Conservation (phyloP, 2,888 invertebrate species). For the Phanerotoma sp. region DNA sequence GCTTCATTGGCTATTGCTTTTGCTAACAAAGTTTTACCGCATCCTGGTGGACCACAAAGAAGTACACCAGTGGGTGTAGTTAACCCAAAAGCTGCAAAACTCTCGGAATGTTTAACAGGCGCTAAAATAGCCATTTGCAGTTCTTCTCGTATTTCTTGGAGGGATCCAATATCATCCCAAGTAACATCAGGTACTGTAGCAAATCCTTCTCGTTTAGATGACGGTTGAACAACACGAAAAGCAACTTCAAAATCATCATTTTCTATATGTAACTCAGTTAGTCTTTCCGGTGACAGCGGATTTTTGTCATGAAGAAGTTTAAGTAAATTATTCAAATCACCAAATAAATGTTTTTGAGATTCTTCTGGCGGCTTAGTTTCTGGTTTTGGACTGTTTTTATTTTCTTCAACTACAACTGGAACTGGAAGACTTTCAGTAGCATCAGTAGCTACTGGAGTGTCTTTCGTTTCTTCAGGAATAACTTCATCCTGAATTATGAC, state of each 20-base stretch:
- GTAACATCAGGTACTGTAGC: slow-evolving; percentile 96
- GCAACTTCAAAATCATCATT: slow-evolving; percentile 78
- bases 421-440: slow-evolving; percentile 1
- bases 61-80: slow-evolving; percentile 85
- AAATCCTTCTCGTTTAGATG: slow-evolving; percentile 95
- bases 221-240: slow-evolving; percentile 82
- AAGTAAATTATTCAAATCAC: slow-evolving; percentile 63
- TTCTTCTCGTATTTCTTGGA: slow-evolving; percentile 84
- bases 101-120: slow-evolving; percentile 84
- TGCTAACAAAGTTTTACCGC: slow-evolving; percentile 93
- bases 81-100: slow-evolving; percentile 76
- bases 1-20: slow-evolving; percentile 99
- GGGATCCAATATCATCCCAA: slow-evolving; percentile 95
- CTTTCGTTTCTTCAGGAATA: slow-evolving; percentile 14
- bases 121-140: slow-evolving; percentile 89
- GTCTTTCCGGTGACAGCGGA: slow-evolving; percentile 65
- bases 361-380: slow-evolving; percentile 18
- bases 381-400: not conserved
- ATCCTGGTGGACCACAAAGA: slow-evolving; percentile 96
- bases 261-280: slow-evolving; percentile 68
- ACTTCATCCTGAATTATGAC: not conserved
- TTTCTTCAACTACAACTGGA: not conserved
- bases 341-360: slow-evolving; percentile 24
- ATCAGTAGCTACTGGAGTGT: slow-evolving; percentile 15
- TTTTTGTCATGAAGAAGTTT: slow-evolving; percentile 67